Conservation (phyloP, 2,113 vertebrate species). For the Amblyopsis rosae region DNA sequence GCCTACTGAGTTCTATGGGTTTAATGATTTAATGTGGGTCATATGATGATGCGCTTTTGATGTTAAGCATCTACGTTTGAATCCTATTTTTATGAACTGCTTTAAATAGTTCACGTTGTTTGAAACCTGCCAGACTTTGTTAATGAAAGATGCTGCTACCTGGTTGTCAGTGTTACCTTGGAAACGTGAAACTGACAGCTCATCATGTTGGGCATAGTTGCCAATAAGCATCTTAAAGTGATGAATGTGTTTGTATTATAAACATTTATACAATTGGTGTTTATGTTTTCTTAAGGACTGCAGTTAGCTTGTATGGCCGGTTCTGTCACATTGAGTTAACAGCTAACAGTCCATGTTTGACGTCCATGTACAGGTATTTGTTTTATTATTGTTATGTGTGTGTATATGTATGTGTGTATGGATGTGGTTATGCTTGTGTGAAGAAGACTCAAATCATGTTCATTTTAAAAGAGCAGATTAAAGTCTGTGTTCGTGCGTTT, state of each 20-base stretch:
- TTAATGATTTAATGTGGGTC: no score
- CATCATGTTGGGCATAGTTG: neutral
- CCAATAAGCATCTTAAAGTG: conserved; percentile 3
- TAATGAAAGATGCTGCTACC: no score
- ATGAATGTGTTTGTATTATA: conserved; percentile 52
- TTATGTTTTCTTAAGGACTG: conserved; percentile 32
- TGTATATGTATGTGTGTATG: neutral
- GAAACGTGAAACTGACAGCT: no score
- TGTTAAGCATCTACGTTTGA: no score
- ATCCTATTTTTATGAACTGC: no score
- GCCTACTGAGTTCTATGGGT: no score
- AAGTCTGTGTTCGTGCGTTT: neutral
- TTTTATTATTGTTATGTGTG: no score
- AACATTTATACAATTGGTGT: conserved; percentile 57
- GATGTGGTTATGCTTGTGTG: neutral
- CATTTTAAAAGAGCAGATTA: neutral
- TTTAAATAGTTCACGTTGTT: no score
- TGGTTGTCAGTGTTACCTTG: no score
- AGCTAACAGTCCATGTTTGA: neutral
- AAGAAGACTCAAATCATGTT: neutral
- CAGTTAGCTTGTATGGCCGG: conserved; percentile 36
- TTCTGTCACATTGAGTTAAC: conserved; percentile 22
- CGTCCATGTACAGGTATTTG: no score
- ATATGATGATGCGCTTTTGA: no score
- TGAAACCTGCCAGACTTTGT: no score